Evolutionary conservation across 2,888 invertebrate genomes (phyloP), one percentile per base, ranked within the genome.

Genomic region (Thymelicus lineola): DNA sequence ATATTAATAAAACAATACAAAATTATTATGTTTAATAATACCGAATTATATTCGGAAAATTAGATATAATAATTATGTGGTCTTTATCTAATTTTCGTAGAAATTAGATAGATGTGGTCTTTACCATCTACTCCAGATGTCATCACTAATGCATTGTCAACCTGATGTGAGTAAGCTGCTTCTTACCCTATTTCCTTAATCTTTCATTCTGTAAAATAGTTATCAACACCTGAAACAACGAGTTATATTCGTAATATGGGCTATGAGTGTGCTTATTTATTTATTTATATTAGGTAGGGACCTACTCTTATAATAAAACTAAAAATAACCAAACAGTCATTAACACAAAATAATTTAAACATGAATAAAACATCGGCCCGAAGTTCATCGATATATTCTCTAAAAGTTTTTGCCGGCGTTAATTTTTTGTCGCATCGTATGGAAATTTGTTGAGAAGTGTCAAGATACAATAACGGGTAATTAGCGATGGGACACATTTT

Each of bases 401-500:
- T 42, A 36, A 45, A 55, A 28, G 38, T 76, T 76, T 76, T 76
- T 75, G 73, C 67, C 28, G 66, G 36, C 66, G 68, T 66, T 75
- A 74, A 75, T 76, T 74, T 71, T 71, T 74, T 69, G 48, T 42
- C 28, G 17, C 20, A 9, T 58, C 72, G 60, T 65, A 75, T 76
- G 73, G 75, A 77, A 81, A 85, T 82, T 86, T 79, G 82, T 80
- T 78, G 73, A 65, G 73, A 82, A 82, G 88, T 86, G 89, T 89
- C 87, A 89, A 86, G 79, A 82, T 81, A 79, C 86, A 80, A 82
- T 76, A 80, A 83, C 82, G 86, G 82, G 79, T 86, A 86, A 90
- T 90, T 91, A 88, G 87, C 82, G 74, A 71, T 72, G 75, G 75
- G 82, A 85, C 87, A 87, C 87, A 85, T 90, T 89, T 82, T 71